Conservation (phyloP, 2,113 vertebrate genomes). For the Nycticryphes semicollaris region DNA sequence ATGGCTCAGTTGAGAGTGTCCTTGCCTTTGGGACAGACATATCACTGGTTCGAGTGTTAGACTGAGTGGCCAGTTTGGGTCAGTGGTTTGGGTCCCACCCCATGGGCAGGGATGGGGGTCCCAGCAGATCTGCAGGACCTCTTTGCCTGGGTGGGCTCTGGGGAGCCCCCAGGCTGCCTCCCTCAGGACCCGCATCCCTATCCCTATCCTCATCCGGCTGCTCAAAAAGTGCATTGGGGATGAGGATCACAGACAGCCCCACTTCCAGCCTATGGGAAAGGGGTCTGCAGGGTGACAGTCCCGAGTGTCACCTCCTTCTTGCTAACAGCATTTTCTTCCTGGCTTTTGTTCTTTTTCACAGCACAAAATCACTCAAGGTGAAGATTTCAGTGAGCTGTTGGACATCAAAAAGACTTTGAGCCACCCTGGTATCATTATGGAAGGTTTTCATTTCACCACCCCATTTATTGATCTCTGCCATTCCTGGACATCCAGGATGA, state of each 20-base stretch:
- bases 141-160: neutral
- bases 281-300: neutral
- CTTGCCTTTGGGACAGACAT: neutral
- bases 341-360: neutral
- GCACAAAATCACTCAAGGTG: neutral
- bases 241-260: too few species aligned
- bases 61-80: neutral
- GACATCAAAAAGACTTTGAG: constrained; percentile 9
- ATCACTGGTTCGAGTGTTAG: neutral
- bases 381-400: constrained; percentile 38
- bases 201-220: fast-evolving
- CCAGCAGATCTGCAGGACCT: neutral
- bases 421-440: constrained; percentile 5
- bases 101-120: neutral
- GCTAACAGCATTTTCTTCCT: neutral
- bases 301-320: neutral
- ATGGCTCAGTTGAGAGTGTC: neutral
- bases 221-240: neutral
- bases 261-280: neutral
- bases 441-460: constrained; percentile 43
- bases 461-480: constrained; percentile 30
- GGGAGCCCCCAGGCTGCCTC: neutral
- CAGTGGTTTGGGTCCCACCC: neutral
- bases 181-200: neutral
- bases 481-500: constrained; percentile 53